Evolutionary conservation across 2,888 invertebrate genomes (phyloP).

Genomic region (Ariolimax columbianus): DNA sequence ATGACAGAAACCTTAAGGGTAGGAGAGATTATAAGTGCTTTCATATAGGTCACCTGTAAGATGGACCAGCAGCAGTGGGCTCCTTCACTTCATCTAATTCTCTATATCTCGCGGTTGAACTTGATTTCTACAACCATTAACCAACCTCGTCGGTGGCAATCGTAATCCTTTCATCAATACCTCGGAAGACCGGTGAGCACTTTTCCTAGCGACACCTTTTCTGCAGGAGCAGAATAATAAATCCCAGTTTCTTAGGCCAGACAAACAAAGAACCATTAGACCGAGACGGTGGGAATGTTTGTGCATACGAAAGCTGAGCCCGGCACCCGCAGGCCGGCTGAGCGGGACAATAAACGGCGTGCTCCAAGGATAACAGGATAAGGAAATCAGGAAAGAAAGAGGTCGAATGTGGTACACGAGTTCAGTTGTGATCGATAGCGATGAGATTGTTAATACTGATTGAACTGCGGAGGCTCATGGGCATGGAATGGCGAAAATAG

Average conservation of each 20-base stretch:
- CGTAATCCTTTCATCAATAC: background rate
- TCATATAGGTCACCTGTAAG: too few relatives aligned
- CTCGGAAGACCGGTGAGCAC: background rate
- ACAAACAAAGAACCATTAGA: conserved; percentile 9
- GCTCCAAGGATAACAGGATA: background rate
- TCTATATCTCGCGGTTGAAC: too few relatives aligned
- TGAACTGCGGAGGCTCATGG: background rate
- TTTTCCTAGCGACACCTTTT: background rate
- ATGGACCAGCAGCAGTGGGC: too few relatives aligned
- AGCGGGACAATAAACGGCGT: background rate
- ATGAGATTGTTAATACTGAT: background rate
- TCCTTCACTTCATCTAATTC: too few relatives aligned
- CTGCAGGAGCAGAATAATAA: background rate
- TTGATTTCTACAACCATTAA: too few relatives aligned
- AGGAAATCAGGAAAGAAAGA: background rate
- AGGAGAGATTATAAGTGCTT: too few relatives aligned
- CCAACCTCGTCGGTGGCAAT: background rate
- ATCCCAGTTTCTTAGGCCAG: background rate
- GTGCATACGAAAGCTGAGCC: background rate
- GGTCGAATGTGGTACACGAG: background rate
- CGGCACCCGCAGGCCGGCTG: background rate
- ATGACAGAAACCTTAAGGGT: too few relatives aligned
- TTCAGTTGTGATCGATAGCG: background rate
- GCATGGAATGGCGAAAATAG: too few relatives aligned
- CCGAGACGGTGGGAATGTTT: background rate